Conservation (phyloP, 2,113 vertebrate species). For the Phaethon lepturus region DNA sequence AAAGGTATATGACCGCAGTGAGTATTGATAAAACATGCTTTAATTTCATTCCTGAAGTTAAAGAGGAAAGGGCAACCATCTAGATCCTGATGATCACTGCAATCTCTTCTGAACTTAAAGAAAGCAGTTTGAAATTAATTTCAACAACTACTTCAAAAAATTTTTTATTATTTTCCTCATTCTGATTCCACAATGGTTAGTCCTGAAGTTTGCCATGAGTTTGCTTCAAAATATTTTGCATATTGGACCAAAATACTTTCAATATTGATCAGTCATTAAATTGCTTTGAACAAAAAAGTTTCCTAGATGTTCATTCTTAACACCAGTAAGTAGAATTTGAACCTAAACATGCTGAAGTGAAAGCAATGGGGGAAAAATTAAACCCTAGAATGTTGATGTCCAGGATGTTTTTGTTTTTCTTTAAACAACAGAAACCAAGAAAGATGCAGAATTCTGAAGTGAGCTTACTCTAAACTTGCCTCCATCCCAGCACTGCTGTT, state of each 20-base stretch:
- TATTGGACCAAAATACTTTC: background rate
- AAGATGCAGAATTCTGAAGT: background rate
- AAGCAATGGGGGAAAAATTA: background rate
- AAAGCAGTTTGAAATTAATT: background rate
- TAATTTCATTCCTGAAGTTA: background rate
- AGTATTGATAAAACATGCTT: background rate
- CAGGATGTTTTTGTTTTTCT: background rate
- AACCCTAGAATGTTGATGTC: background rate
- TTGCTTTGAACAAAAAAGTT: background rate
- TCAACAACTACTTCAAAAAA: background rate
- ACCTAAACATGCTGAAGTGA: background rate
- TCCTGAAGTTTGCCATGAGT: background rate
- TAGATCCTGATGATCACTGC: background rate
- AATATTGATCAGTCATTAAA: background rate
- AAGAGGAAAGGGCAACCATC: background rate
- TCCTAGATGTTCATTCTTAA: background rate
- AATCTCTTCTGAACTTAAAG: background rate
- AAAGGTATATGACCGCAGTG: background rate
- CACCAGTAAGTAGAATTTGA: background rate
- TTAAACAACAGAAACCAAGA: background rate
- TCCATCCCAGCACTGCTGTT: background rate
- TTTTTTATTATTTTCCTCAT: background rate
- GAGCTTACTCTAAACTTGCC: background rate
- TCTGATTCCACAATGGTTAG: background rate
- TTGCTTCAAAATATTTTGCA: background rate